Percentiles rank a stretch among this genome's conserved stretches.
These are phyloP conservation scores for Nephotettix cincticeps DNA, from an alignment of 1,140 invertebrate genomes.

Conservation along the genomic window DNA sequence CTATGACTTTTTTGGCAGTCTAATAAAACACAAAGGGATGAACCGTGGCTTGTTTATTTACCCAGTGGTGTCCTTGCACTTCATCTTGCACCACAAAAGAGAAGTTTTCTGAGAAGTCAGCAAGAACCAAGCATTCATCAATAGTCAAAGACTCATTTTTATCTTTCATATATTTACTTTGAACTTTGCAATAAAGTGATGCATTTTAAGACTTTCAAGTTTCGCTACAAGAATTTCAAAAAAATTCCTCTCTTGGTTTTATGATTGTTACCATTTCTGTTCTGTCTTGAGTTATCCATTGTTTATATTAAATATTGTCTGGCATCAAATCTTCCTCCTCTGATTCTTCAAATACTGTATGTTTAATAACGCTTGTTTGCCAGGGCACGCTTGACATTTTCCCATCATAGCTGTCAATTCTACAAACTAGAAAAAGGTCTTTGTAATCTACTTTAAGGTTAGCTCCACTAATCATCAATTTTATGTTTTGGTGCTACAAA, in stretches of 20 bases:
- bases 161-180: slow-evolving; percentile 1
- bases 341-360: slow-evolving; percentile 20
- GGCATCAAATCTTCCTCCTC: slow-evolving; percentile 17
- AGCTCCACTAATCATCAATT: slow-evolving; percentile 2
- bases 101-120: slow-evolving; percentile 34
- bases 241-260: too few relatives aligned
- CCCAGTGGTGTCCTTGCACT: slow-evolving; percentile 38
- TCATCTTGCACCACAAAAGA: slow-evolving; percentile 40
- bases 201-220: too few relatives aligned
- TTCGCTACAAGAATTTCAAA: neutral
- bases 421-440: too few relatives aligned
- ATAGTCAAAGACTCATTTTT: too few relatives aligned
- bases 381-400: slow-evolving; percentile 20
- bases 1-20: slow-evolving; percentile 30
- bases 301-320: slow-evolving; percentile 26
- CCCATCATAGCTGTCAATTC: slow-evolving; percentile 20
- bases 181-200: slow-evolving; percentile 13
- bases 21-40: slow-evolving; percentile 39
- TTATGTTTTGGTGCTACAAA: slow-evolving; percentile 37
- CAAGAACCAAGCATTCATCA: slow-evolving; percentile 20
- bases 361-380: slow-evolving; percentile 4
- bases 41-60: slow-evolving; percentile 38
- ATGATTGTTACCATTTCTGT: too few relatives aligned
- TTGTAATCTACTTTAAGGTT: slow-evolving; percentile 1
- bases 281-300: too few relatives aligned